These are phyloP conservation scores for Planiliza haematocheilus DNA, from an alignment of 2,113 vertebrate genomes.

Conservation along the genomic window DNA sequence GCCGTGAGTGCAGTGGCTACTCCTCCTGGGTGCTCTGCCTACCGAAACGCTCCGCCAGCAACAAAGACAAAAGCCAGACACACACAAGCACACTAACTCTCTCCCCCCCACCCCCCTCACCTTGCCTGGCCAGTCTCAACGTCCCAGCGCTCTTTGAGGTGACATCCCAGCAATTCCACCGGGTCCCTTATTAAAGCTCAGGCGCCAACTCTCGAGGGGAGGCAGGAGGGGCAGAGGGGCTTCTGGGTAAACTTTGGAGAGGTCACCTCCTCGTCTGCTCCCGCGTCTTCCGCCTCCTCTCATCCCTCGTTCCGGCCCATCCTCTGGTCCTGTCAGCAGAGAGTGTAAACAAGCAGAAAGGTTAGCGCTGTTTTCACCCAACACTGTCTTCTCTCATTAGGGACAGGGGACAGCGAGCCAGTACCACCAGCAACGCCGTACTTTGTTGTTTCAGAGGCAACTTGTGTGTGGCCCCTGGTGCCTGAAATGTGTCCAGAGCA, in stretches of 20 bases:
- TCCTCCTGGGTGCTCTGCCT: slow-evolving; percentile 43
- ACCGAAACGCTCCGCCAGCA: slow-evolving; percentile 49
- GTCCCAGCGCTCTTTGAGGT: slow-evolving; percentile 73
- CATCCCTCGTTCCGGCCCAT: slow-evolving; percentile 60
- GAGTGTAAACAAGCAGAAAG: slow-evolving; percentile 85
- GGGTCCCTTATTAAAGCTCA: slow-evolving; percentile 83
- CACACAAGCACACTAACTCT: slow-evolving; percentile 34
- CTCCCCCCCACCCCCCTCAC: slow-evolving; percentile 12
- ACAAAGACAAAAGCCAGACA: slow-evolving; percentile 60
- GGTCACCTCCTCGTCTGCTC: slow-evolving; percentile 76
- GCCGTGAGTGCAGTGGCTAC: background rate
- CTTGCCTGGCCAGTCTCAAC: slow-evolving; percentile 69
- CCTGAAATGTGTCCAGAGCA: background rate
- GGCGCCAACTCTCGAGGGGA: slow-evolving; percentile 67
- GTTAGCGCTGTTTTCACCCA: slow-evolving; percentile 75
- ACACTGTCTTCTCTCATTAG: slow-evolving; percentile 75
- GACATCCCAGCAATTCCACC: slow-evolving; percentile 76
- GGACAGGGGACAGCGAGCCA: slow-evolving; percentile 64
- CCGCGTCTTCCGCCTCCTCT: slow-evolving; percentile 49
- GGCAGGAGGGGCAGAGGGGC: slow-evolving; percentile 25
- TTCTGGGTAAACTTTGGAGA: slow-evolving; percentile 83
- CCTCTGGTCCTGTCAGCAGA: slow-evolving; percentile 73
- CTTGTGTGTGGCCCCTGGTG: background rate
- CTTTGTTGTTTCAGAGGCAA: slow-evolving; percentile 42
- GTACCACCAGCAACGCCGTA: slow-evolving; percentile 38